Evolutionary conservation across 2,888 invertebrate genomes (phyloP), one percentile per base, ranked within the genome.

Genomic region (Chrysina gloriosa): DNA sequence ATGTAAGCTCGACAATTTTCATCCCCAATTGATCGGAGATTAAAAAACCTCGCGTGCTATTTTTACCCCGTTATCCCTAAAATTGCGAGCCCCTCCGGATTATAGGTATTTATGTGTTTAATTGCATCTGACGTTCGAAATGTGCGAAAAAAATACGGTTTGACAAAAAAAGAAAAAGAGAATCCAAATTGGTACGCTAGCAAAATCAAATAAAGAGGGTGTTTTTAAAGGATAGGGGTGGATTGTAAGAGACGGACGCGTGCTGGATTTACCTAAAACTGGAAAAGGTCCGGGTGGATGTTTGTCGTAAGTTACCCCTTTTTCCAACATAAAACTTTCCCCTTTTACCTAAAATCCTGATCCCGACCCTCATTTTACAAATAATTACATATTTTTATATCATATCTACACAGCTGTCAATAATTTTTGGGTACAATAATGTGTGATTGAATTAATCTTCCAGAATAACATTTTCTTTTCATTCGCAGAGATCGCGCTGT

Each of bases 311-410:
- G 75, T 73, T 78, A 79, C 79, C 80, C 81, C 81, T 80, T 81
- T 82, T 78, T 78, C 76, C 77, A 6, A n/a, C 45, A 74, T 69
- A 71, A 78, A 81, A 78, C 75, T 80, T 80, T 77, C 81, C 82
- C 81, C 81, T 82, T 83, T 83, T 81, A 79, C 80, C 80, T 80
- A 81, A 81, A 82, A 79, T 74, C 74, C 73, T 74, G 77, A 80
- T 81, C 74, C 73, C 75, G 77, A 80, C 81, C 82, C 82, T 80
- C 79, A 80, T 80, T 81, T 81, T 79, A 79, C 78, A 82, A 64
- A 81, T 82, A 82, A 82, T 83, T 83, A 81, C 80, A 79, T 77
- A 81, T 80, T 82, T 80, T 78, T 78, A 79, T 79, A 80, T 76
- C 76, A 79, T 78, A 78, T 74, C 76, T 71, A 75, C 65, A 76